Evolutionary conservation across 2,113 vertebrate species (phyloP).

Genomic region (Mastomys natalensis): DNA sequence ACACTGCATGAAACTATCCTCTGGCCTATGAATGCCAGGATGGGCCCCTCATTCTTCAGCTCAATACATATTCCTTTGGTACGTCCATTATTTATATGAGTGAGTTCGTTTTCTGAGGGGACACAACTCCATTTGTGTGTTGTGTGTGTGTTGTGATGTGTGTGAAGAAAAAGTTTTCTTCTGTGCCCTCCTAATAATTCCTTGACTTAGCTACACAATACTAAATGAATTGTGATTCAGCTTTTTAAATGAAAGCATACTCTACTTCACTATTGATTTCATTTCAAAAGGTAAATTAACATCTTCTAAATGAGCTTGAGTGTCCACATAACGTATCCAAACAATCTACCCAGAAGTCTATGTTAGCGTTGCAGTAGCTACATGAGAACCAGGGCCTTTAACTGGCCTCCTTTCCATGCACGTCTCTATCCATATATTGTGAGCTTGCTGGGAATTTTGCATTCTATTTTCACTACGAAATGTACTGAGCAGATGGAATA

Average conservation of each 20-base stretch:
- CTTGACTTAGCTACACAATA: not conserved
- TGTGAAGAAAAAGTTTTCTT: not conserved
- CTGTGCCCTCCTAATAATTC: not conserved
- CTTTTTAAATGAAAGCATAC: not conserved
- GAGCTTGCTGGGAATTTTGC: not conserved
- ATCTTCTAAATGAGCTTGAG: not conserved
- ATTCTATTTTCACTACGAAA: slow-evolving; percentile 24
- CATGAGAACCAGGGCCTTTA: not conserved
- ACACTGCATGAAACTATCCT: no score
- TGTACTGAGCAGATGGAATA: slow-evolving; percentile 9
- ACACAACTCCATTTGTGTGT: not conserved
- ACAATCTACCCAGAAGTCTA: not conserved
- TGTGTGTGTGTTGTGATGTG: not conserved
- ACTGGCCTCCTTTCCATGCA: not conserved
- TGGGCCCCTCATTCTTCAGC: fast-evolving
- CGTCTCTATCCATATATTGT: not conserved
- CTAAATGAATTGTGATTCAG: not conserved
- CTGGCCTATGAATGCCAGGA: fast-evolving
- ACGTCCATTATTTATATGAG: not conserved
- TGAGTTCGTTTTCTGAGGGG: not conserved
- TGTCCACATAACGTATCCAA: not conserved
- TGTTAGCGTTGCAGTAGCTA: not conserved
- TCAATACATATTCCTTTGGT: not conserved
- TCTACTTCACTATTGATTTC: not conserved
- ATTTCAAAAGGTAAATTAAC: not conserved